These are phyloP conservation scores for Agrochola litura DNA, from an alignment of 2,888 invertebrate species.

Conservation along the genomic window DNA sequence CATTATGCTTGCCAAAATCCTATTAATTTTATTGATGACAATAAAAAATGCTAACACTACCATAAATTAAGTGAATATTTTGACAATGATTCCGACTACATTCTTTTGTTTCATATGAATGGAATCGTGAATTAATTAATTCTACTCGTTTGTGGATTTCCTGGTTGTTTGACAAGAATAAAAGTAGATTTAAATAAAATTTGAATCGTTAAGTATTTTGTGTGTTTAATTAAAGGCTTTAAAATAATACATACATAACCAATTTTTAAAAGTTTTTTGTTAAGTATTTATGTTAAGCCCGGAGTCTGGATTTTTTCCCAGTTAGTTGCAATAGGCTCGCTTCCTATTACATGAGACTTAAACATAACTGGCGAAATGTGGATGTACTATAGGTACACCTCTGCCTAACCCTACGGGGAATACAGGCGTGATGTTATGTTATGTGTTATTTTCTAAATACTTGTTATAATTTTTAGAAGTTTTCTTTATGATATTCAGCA, in stretches of 20 bases:
- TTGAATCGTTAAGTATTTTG: neutral
- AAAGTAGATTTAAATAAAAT: neutral
- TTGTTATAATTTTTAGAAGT: too few species aligned
- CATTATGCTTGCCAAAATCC: slow-evolving; percentile 64
- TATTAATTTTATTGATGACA: slow-evolving; percentile 63
- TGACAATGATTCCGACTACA: slow-evolving; percentile 32
- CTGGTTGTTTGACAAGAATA: neutral
- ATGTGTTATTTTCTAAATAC: too few species aligned
- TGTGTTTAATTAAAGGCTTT: neutral
- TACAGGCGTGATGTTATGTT: too few species aligned
- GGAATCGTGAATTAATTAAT: slow-evolving; percentile 22
- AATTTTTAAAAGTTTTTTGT: neutral
- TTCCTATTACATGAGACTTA: too few species aligned
- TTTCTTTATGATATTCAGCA: neutral
- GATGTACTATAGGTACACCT: too few species aligned
- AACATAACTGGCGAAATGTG: too few species aligned
- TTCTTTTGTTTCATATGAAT: slow-evolving; percentile 37
- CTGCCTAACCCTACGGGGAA: too few species aligned
- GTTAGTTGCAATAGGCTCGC: too few species aligned
- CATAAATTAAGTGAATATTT: slow-evolving; percentile 48
- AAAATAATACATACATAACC: neutral
- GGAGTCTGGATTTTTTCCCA: too few species aligned
- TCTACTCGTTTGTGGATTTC: slow-evolving; percentile 1
- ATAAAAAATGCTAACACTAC: slow-evolving; percentile 45
- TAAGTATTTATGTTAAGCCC: too few species aligned